Percentiles rank a stretch among this genome's conserved stretches.
Evolutionary conservation across 1,140 invertebrate genomes (phyloP).

Genomic region (Calycopis cecrops): DNA sequence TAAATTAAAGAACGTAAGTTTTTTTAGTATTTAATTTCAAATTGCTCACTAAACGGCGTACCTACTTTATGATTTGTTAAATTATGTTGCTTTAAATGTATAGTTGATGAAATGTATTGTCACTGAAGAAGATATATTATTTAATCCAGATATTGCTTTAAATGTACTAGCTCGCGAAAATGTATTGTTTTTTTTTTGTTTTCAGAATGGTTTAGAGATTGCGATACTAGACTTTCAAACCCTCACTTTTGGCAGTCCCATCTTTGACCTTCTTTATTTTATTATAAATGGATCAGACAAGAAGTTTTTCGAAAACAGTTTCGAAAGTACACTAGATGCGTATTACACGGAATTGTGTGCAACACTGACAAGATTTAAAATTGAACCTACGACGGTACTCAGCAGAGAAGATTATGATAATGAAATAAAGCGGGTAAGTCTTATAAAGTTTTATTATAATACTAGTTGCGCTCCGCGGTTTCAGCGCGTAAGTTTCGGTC

Average conservation of each 20-base stretch:
- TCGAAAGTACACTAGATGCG: conserved; percentile 50
- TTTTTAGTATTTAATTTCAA: neutral
- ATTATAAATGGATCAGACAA: conserved; percentile 63
- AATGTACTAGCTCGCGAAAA: no score
- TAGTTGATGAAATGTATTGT: no score
- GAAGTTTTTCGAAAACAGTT: conserved; percentile 50
- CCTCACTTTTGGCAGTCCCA: conserved; percentile 10
- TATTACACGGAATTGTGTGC: conserved; percentile 59
- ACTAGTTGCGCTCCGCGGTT: no score
- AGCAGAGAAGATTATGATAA: conserved; percentile 29
- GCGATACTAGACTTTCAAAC: conserved; percentile 18
- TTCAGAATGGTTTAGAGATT: neutral
- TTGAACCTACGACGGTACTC: conserved; percentile 24
- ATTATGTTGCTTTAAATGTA: no score
- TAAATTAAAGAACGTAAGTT: conserved; percentile 12
- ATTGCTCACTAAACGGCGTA: neutral
- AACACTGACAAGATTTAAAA: conserved; percentile 14
- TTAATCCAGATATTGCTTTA: no score
- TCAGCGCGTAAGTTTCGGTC: no score
- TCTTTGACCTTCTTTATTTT: conserved; percentile 69
- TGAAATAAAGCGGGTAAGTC: conserved; percentile 29
- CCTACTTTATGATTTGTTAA: neutral
- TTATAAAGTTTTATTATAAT: neutral
- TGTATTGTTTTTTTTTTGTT: no score
- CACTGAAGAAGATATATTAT: no score